Evolutionary conservation across 1,140 invertebrate species (phyloP), one percentile per base, ranked within the genome.

Genomic region (Kradibia gibbosae): DNA sequence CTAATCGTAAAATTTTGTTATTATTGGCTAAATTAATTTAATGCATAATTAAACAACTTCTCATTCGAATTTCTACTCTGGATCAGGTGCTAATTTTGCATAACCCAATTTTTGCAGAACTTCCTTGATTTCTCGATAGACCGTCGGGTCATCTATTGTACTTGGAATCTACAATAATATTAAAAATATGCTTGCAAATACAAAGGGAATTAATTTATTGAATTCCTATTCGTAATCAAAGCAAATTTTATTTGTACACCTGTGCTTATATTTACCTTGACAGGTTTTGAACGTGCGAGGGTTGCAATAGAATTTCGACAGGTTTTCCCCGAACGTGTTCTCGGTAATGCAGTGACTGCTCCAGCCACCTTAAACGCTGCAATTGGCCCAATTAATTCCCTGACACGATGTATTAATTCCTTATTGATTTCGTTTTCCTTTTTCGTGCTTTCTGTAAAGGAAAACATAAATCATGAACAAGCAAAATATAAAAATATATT

Each of bases 101-200:
- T 94, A 96, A 5, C 96, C 96, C 65, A 95, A 89, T 86, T 94
- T 94, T 86, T 96, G 94, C 75, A 98, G 90, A 4, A 94, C 94
- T 42, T 91, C 86, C 86, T 95, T 95, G 65, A 97, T 95, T 86
- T 95, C 94, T 5, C 89, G 91, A 86, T 96, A 98, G 0, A 98
- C 95, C 74, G 92, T 93, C 25, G 95, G 93, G 92, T 98, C 97
- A 91, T 98, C 97, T 75, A 98, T 97, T 1, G 97, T 98, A 4
- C 95, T 93, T 65, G 97, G 95, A 86, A 96, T 95, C 94, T 95
- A 88, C 74, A 86, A 86, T 78, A 73, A 78, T 78, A 57, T 62
- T 17, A 67, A 57, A 11, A 34, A 65, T 81, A 70, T 3, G 10
- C 28, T 31, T 15, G 31, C 15, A 36, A 67, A 36, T 42, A 1